phyloP scores from a whole-genome alignment of 2,888 invertebrate species.

The Mallateleia sp. region DNA sequence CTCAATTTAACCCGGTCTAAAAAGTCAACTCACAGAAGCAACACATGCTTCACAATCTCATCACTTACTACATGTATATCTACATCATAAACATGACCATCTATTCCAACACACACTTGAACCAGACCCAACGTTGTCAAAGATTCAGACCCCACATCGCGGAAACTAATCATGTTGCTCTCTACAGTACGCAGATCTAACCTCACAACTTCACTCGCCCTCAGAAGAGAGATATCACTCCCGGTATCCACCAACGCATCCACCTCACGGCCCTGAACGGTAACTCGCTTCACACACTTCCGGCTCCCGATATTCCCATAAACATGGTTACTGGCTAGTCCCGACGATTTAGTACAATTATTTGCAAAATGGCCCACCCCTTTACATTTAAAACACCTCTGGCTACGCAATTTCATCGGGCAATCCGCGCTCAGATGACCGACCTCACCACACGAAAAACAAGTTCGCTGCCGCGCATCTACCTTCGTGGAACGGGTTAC shows the following conservation, averaged over 20 bases:
- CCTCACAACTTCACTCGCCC: slow-evolving; percentile 39
- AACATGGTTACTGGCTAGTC: too few relatives aligned
- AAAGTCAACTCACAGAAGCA: slow-evolving; percentile 67
- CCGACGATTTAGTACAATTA: too few relatives aligned
- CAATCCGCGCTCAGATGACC: too few relatives aligned
- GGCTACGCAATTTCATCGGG: too few relatives aligned
- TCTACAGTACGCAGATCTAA: slow-evolving; percentile 36
- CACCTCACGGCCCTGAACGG: neutral
- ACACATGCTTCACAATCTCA: slow-evolving; percentile 28
- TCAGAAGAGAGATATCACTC: slow-evolving; percentile 22
- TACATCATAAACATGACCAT: slow-evolving; percentile 44
- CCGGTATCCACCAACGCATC: slow-evolving; percentile 44
- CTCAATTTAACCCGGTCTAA: slow-evolving; percentile 29
- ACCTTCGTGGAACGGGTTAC: too few relatives aligned
- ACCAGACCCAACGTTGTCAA: slow-evolving; percentile 52
- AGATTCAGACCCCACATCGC: slow-evolving; percentile 34
- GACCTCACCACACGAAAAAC: too few relatives aligned
- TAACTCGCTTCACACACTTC: slow-evolving; percentile 27
- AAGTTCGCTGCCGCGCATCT: too few relatives aligned
- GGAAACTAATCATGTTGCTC: slow-evolving; percentile 33
- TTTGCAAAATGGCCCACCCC: too few relatives aligned
- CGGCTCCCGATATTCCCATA: too few relatives aligned
- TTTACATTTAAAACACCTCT: too few relatives aligned
- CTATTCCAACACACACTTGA: slow-evolving; percentile 19
- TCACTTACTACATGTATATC: slow-evolving; percentile 60